Percentiles rank a stretch among this genome's conserved stretches.
These are phyloP conservation scores for Metallyticus violacea DNA, from an alignment of 2,888 invertebrate species.

Conservation along the genomic window DNA sequence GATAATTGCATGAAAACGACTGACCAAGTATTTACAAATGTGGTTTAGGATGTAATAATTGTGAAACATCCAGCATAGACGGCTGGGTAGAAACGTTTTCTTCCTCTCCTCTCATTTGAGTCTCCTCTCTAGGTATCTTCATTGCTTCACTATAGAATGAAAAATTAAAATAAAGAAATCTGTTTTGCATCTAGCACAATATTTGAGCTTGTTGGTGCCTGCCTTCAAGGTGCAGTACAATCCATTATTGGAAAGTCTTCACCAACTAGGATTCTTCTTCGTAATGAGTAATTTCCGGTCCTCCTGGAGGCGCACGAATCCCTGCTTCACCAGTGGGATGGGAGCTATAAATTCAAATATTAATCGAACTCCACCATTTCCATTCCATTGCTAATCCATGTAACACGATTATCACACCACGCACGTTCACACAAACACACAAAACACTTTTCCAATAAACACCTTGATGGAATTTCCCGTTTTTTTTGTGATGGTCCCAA, in stretches of 20 bases:
- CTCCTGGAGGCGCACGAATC: not conserved
- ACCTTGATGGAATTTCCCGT: slow-evolving; percentile 12
- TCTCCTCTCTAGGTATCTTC: not conserved
- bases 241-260: not conserved
- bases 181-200: not conserved
- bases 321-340: not conserved
- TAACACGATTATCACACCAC: slow-evolving; percentile 14
- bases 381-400: not conserved
- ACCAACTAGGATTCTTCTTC: not conserved
- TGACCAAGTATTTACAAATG: not conserved
- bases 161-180: not conserved
- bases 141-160: not conserved
- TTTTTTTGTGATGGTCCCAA: not conserved
- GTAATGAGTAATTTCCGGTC: slow-evolving; percentile 13
- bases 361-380: not conserved
- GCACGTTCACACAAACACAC: slow-evolving; percentile 4
- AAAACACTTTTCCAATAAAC: slow-evolving; percentile 9
- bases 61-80: not conserved
- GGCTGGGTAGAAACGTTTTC: not conserved
- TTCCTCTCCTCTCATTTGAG: not conserved
- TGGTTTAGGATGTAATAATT: not conserved
- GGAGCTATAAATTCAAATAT: slow-evolving; percentile 8
- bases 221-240: not conserved
- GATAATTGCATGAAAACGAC: not conserved
- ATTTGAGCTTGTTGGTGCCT: not conserved